Conservation (phyloP, 2,888 invertebrate genomes). For the Apantesis nais region DNA sequence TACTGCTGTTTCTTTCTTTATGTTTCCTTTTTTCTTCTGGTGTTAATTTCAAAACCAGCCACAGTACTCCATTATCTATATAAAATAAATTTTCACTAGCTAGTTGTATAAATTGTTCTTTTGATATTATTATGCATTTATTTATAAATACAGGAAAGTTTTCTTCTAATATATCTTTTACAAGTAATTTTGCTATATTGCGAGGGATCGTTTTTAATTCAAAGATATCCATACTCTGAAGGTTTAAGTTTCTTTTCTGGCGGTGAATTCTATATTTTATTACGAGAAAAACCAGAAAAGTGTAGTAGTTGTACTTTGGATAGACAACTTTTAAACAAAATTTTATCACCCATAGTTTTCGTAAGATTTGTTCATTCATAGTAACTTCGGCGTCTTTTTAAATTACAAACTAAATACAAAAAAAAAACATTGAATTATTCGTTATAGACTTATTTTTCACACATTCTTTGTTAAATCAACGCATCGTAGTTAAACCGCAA, state of each 20-base stretch:
- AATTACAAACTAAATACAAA: conserved; percentile 20
- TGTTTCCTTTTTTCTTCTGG: conserved; percentile 60
- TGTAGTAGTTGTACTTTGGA: conserved; percentile 78
- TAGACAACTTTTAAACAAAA: conserved; percentile 78
- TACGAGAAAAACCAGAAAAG: conserved; percentile 74
- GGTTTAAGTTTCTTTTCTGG: conserved; percentile 46
- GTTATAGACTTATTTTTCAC: conserved; percentile 18
- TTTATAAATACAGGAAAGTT: conserved; percentile 63
- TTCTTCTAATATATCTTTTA: conserved; percentile 61
- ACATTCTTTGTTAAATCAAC: conserved; percentile 22
- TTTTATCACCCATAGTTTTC: conserved; percentile 78
- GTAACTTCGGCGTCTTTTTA: conserved; percentile 43
- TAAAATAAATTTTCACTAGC: conserved; percentile 79
- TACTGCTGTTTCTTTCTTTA: conserved; percentile 50
- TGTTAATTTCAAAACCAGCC: conserved; percentile 72
- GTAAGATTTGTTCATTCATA: conserved; percentile 70
- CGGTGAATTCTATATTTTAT: conserved; percentile 74
- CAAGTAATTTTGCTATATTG: conserved; percentile 55
- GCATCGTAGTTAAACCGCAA: not conserved
- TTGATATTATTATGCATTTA: conserved; percentile 75
- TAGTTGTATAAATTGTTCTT: conserved; percentile 72
- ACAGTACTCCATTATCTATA: conserved; percentile 75
- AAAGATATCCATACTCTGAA: conserved; percentile 62
- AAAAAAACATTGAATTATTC: conserved; percentile 22
- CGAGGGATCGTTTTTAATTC: conserved; percentile 63